Evolutionary conservation across 2,888 invertebrate genomes (phyloP).

Genomic region (Standfussiana lucernea): DNA sequence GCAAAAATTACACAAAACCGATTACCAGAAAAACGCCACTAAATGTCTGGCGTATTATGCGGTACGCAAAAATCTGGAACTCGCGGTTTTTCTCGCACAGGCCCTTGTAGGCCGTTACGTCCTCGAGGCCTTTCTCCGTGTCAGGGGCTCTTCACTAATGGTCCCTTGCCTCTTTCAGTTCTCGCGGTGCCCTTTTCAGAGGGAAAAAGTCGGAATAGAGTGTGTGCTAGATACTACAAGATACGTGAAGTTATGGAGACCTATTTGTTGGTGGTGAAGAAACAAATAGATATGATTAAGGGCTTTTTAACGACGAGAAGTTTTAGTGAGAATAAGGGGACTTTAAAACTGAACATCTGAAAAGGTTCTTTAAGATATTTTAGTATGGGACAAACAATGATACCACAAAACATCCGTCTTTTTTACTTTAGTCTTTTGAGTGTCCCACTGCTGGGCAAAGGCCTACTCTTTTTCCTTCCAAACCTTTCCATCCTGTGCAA

Average conservation of each 20-base stretch:
- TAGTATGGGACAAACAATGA: too few relatives aligned
- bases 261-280: neutral
- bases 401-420: too few relatives aligned
- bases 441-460: too few relatives aligned
- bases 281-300: neutral
- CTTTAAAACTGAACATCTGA: too few relatives aligned
- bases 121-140: conserved; percentile 77
- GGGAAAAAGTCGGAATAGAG: conserved; percentile 31
- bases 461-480: too few relatives aligned
- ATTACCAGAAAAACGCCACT: conserved; percentile 60
- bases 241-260: conserved; percentile 7
- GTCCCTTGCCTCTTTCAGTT: conserved; percentile 73
- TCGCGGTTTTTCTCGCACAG: conserved; percentile 61
- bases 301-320: too few relatives aligned
- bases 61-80: conserved; percentile 47
- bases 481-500: too few relatives aligned
- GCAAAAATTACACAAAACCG: conserved; percentile 44
- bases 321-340: too few relatives aligned
- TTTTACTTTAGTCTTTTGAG: too few relatives aligned
- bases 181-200: conserved; percentile 74
- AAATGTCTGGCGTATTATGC: conserved; percentile 29
- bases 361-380: too few relatives aligned
- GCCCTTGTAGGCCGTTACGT: conserved; percentile 65
- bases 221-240: conserved; percentile 46
- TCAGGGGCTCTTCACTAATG: conserved; percentile 81